Base-by-base conservation (phyloP, 2,888 invertebrate genomes). In the Neoascia interrupta region DNA sequence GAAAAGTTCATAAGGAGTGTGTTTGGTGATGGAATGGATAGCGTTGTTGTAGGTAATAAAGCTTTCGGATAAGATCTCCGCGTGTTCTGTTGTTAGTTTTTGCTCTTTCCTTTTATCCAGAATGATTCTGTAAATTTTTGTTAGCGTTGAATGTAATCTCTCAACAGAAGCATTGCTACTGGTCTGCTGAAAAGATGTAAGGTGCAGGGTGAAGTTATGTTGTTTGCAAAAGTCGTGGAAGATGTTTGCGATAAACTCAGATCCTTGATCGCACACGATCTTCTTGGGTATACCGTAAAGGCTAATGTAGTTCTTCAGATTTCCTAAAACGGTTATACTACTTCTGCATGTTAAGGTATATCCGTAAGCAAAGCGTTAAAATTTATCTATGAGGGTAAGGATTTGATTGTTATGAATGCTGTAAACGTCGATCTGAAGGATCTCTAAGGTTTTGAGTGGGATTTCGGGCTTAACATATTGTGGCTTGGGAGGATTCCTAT, bases 231-330 rank as follows among this genome's bases (percentile, higher is more conserved):
- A 26, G 8, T 26, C 26, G 4, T 26, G 37, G 18, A 80, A 73
- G 1, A 64, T 56, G 16, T 51, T 80, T 13, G 68, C 31, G 1
- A 53, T 45, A 8, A 69, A 61, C 39, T 63, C 51, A 8, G 66
- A 41, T 1, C 56, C 61, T 41, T 63, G 56, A 15, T 61, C 60
- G 10, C 23, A 28, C 2, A 68, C 37, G 21, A 75, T 54, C 41
- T 69, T 69, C 5, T 19, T 28, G 1, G 69, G 69, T 1, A 47
- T 69, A 28, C 75, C 75, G 34, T 69, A 49, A n/a, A 63, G 61
- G 26, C 26, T 26, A 5, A 26, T 26, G 26, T 26, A 26, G 8
- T 26, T 26, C 8, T 26, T 26, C 4, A 8, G 26, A 5, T 4
- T 5, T 26, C 8, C 8, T 26, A 26, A 8, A 26, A 26, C 26